Evolutionary conservation across 2,797 vertebrate genomes (phyloP).

Genomic region (Myotis planiceps): DNA sequence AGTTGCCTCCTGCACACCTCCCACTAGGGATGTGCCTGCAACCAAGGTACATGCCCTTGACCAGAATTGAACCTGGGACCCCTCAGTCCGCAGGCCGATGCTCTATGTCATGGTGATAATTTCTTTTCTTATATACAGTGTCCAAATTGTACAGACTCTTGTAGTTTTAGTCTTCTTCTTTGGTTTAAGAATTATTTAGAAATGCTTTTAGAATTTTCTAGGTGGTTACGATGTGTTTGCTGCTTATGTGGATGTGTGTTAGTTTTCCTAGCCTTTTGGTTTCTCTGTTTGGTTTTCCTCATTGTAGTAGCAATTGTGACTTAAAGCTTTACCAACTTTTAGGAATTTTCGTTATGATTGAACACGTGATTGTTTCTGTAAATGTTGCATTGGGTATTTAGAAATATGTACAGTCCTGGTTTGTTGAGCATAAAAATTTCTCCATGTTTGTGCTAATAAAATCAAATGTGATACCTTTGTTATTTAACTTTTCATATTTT

Average conservation of each 20-base stretch:
- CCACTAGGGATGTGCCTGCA: too few species aligned
- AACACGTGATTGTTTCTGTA: not conserved
- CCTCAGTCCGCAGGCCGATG: too few species aligned
- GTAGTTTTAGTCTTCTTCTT: constrained; percentile 17
- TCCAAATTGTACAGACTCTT: not conserved
- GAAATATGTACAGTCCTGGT: not conserved
- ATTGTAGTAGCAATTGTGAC: not conserved
- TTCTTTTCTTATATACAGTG: not conserved
- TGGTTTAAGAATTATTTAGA: constrained; percentile 25
- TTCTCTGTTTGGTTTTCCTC: constrained; percentile 44
- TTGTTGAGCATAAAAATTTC: not conserved
- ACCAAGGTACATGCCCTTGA: too few species aligned
- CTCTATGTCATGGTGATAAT: too few species aligned
- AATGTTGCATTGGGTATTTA: not conserved
- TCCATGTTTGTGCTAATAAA: not conserved
- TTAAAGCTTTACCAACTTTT: not conserved
- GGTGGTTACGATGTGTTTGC: not conserved
- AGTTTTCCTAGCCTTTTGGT: not conserved
- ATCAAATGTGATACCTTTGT: not conserved
- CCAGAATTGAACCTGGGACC: too few species aligned
- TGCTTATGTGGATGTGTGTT: not conserved
- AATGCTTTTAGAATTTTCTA: not conserved
- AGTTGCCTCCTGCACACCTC: too few species aligned
- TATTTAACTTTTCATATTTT: constrained; percentile 7
- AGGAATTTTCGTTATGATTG: constrained; percentile 9